phyloP scores from a whole-genome alignment of 2,113 vertebrate species.

The Hippopotamus amphibius region DNA sequence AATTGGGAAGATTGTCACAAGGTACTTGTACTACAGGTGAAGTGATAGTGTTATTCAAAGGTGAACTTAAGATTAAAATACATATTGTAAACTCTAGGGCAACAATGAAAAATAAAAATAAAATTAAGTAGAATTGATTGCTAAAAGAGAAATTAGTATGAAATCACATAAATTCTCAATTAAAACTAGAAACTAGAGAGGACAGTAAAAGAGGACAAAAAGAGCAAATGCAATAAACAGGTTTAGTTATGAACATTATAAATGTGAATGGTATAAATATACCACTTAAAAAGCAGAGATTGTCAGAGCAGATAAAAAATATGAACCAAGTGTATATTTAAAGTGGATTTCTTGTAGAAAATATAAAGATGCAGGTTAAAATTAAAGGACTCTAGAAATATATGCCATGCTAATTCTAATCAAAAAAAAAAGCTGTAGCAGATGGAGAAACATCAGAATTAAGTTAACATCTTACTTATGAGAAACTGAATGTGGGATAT shows the following conservation, averaged over 20 bases:
- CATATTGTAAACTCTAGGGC: background rate
- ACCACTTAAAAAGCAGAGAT: background rate
- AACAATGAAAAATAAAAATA: background rate
- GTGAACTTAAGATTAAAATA: background rate
- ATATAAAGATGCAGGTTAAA: background rate
- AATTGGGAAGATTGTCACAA: background rate
- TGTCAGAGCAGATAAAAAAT: background rate
- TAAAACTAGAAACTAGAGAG: background rate
- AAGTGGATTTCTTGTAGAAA: background rate
- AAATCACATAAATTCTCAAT: background rate
- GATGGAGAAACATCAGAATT: background rate
- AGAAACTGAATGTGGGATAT: background rate
- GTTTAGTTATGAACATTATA: background rate
- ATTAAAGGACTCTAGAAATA: background rate
- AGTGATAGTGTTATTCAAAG: background rate
- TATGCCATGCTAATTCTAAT: background rate
- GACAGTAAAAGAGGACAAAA: background rate
- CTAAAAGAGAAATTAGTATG: background rate
- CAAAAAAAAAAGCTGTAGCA: background rate
- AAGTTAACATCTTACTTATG: background rate
- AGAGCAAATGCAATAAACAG: background rate
- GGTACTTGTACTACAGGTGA: fast-evolving
- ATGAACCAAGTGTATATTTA: background rate
- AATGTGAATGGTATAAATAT: background rate
- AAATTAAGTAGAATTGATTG: background rate